Conservation (phyloP, 2,888 invertebrate species). For the Diarsia mendica region DNA sequence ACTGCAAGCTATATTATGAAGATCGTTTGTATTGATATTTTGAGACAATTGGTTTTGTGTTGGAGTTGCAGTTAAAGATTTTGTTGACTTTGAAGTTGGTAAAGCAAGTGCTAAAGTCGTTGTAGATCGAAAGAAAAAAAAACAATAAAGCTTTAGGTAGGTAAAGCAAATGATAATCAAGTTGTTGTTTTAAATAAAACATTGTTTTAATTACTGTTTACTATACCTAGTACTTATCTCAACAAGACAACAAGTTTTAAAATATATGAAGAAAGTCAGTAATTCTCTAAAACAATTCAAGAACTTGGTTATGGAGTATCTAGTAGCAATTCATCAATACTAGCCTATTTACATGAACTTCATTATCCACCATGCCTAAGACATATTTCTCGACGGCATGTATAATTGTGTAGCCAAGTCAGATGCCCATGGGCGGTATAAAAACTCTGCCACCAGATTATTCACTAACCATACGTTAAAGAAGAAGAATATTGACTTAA, state of each 20-base stretch:
- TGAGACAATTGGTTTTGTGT: conserved; percentile 20
- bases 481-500: background rate
- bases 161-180: background rate
- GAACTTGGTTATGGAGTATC: background rate
- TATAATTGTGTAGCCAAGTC: no score
- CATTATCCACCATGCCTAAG: no score
- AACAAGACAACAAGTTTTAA: background rate
- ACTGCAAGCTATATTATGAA: conserved; percentile 39
- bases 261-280: background rate
- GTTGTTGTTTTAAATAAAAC: background rate
- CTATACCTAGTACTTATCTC: background rate
- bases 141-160: background rate
- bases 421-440: no score
- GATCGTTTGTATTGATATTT: conserved; percentile 37
- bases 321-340: background rate
- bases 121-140: background rate
- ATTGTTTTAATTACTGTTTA: background rate
- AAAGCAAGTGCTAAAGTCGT: background rate
- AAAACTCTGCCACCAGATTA: no score
- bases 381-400: no score
- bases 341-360: background rate
- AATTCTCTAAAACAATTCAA: background rate
- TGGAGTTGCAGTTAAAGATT: background rate
- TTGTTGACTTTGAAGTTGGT: background rate
- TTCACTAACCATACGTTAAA: no score